Percentiles rank a stretch among this genome's conserved stretches.
Conservation (phyloP, 2,797 vertebrate species). For the Pantherophis vulpinus region DNA sequence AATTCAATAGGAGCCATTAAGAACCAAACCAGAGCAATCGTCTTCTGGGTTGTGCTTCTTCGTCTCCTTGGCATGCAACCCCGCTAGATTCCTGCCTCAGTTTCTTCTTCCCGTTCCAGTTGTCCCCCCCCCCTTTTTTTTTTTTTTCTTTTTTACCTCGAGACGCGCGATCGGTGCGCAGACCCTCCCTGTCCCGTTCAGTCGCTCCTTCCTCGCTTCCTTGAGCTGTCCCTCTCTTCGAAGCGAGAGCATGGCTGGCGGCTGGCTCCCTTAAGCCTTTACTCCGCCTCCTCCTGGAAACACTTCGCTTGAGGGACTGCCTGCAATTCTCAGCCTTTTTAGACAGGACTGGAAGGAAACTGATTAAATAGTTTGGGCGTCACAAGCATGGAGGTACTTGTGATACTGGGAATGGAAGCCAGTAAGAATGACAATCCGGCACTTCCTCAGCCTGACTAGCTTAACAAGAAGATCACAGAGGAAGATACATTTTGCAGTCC, state of each 20-base stretch:
- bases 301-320: constrained; percentile 34
- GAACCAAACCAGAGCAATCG: not conserved
- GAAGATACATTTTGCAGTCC: not conserved
- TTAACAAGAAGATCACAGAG: not conserved
- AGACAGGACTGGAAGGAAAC: no score
- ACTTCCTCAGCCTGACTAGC: not conserved
- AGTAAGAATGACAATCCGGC: not conserved
- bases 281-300: constrained; percentile 36
- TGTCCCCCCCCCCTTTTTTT: not conserved
- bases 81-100: not conserved
- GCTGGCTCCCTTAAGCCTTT: not conserved
- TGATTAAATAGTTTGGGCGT: not conserved
- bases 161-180: not conserved
- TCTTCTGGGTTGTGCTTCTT: not conserved
- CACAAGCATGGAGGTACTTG: no score
- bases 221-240: not conserved
- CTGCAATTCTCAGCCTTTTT: constrained; percentile 8
- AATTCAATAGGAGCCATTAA: not conserved
- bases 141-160: not conserved
- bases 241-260: constrained; percentile 33
- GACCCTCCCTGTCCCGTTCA: not conserved
- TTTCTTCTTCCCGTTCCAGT: not conserved
- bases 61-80: not conserved
- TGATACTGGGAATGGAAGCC: not conserved
- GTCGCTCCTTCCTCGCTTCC: not conserved